Conservation (phyloP, 2,888 invertebrate species). For the Tinea trinotella region DNA sequence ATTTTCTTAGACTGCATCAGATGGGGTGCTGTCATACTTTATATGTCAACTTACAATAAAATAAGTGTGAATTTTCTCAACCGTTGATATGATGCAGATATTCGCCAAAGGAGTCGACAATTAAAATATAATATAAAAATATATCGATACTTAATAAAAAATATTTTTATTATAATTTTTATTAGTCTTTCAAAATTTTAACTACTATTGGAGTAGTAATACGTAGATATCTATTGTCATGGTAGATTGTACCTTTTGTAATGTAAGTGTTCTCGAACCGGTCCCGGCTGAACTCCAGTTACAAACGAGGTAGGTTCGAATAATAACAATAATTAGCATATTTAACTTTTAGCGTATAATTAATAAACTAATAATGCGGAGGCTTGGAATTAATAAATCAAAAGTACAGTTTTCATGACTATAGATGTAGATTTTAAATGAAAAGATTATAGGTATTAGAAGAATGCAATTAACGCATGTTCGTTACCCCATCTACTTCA, state of each 20-base stretch:
- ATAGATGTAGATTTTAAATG: constrained; percentile 54
- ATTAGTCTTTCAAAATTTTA: background rate
- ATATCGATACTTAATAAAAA: too few relatives aligned
- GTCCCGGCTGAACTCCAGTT: constrained; percentile 58
- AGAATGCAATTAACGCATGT: constrained; percentile 60
- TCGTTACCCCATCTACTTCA: constrained; percentile 59
- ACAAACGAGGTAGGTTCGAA: constrained; percentile 66
- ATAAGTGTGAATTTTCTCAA: too few relatives aligned
- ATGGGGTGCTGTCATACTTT: too few relatives aligned
- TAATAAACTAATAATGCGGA: constrained; percentile 46
- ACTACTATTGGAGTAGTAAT: constrained; percentile 49
- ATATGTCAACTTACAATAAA: too few relatives aligned
- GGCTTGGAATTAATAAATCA: constrained; percentile 48
- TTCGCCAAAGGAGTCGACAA: too few relatives aligned
- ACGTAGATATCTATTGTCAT: constrained; percentile 65
- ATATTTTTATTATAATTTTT: background rate
- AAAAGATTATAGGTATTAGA: constrained; percentile 43
- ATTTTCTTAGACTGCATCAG: too few relatives aligned
- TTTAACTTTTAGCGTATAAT: constrained; percentile 13
- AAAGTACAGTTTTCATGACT: constrained; percentile 70
- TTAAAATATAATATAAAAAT: too few relatives aligned
- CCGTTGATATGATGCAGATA: too few relatives aligned
- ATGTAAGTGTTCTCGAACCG: constrained; percentile 60
- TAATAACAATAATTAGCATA: constrained; percentile 26
- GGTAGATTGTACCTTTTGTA: constrained; percentile 71